Percentiles rank a stretch among this genome's conserved stretches.
Evolutionary conservation across 1,140 invertebrate genomes (phyloP).

Genomic region (Drosophila willistoni): DNA sequence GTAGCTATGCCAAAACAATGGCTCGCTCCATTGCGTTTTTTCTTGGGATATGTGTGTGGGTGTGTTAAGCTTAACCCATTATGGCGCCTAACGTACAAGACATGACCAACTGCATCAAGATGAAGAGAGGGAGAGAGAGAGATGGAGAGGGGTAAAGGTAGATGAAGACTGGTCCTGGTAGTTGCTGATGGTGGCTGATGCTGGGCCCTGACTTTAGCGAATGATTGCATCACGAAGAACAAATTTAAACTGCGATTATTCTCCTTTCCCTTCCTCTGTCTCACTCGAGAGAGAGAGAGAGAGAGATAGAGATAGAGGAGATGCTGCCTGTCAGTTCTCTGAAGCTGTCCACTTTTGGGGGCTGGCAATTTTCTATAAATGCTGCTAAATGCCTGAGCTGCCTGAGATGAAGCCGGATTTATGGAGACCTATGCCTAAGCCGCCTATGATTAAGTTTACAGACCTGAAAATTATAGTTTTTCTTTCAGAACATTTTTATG

Average conservation of each 20-base stretch:
- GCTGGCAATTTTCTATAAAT: constrained; percentile 73
- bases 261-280: neutral
- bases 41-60: constrained; percentile 39
- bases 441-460: constrained; percentile 71
- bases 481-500: constrained; percentile 63
- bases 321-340: constrained; percentile 28
- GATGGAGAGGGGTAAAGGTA: constrained; percentile 7
- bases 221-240: constrained; percentile 82
- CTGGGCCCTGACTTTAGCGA: constrained; percentile 55
- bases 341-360: constrained; percentile 62
- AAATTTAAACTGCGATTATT: constrained; percentile 79
- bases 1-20: constrained; percentile 41
- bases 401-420: constrained; percentile 36
- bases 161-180: constrained; percentile 2
- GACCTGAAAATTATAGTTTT: constrained; percentile 73
- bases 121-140: constrained; percentile 11
- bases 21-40: constrained; percentile 62
- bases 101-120: constrained; percentile 17
- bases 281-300: no score
- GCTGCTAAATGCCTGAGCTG: constrained; percentile 67
- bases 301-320: neutral
- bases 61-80: constrained; percentile 61
- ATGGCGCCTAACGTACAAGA: constrained; percentile 73
- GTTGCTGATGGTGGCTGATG: constrained; percentile 13
- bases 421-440: constrained; percentile 55